Conservation (phyloP, 2,113 vertebrate genomes). For the Ophiodon elongatus region DNA sequence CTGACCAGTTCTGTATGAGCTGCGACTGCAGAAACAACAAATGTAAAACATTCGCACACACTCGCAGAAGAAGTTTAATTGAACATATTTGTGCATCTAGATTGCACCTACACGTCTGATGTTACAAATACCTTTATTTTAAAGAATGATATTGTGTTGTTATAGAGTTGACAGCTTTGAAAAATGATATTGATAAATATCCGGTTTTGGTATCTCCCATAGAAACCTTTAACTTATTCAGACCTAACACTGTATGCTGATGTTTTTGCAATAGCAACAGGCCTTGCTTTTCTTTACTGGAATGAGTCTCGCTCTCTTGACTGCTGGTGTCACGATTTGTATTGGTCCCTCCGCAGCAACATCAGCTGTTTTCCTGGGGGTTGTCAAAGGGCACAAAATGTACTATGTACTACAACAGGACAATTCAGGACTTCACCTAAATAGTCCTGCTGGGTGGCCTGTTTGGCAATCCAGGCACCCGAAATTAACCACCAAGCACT, state of each 20-base stretch:
- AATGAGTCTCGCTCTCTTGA: background rate
- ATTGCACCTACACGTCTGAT: background rate
- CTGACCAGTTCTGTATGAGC: constrained; percentile 97
- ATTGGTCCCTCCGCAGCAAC: constrained; percentile 14
- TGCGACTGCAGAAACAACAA: constrained; percentile 88
- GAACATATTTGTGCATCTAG: background rate
- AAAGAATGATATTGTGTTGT: background rate
- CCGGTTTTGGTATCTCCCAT: background rate
- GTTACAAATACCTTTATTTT: background rate
- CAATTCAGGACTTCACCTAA: background rate
- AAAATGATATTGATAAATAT: background rate
- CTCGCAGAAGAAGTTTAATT: background rate
- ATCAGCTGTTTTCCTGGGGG: constrained; percentile 5
- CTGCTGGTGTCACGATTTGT: constrained; percentile 32
- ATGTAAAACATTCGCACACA: constrained; percentile 15
- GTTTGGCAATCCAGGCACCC: constrained; percentile 10
- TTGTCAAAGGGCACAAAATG: constrained; percentile 36
- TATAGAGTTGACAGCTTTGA: background rate
- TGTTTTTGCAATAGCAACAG: constrained; percentile 6
- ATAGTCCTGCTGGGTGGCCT: constrained; percentile 14
- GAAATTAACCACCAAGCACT: background rate
- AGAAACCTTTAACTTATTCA: background rate
- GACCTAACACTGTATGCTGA: background rate
- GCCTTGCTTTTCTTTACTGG: background rate
- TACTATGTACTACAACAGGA: background rate